Evolutionary conservation across 2,113 vertebrate genomes (phyloP), one percentile per base, ranked within the genome.

Genomic region (Myotis davidii): DNA sequence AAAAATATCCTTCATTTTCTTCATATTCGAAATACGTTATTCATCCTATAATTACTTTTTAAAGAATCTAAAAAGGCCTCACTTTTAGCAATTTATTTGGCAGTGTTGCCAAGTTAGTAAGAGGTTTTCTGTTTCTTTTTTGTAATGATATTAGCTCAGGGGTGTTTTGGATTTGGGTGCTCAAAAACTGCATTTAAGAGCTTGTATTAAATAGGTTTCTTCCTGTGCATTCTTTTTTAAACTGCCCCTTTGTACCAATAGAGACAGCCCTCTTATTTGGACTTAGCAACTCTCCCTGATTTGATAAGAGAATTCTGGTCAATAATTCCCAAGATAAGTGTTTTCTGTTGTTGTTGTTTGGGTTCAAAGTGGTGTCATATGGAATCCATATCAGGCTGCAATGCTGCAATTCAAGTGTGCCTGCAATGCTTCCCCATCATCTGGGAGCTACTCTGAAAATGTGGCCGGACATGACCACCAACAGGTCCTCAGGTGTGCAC

Each of bases 21-120:
- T 89, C 27, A 56, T 67, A 87, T 84, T 87, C 95, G 34, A 92
- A 93, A 94, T 89, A 67, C 39, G 88, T 85, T 88, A 37, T 73
- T 85, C 50, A 88, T 86, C n/a, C 25, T 79, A 2, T 77, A 54
- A 42, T 85, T 95, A 21, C 72, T 91, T 70, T 86, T 83, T 70
- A 94, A 81, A 81, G 52, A 74, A 81, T 69, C 16, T 42, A 39
- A 94, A 93, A 82, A 81, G 74, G 11, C 29, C 23, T 29, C 7
- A 32, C 8, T 32, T 65, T 79, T 39, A 78, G 52, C 56, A 76
- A 83, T 72, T 94, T 87, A 82, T 50, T 76, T 86, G 27, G 92
- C 32, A 74, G 13, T 48, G 29, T 72, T 69, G 39, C 27, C 29
- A 94, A 79, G 61, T 87, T 56, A 83, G 3, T 32, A 42, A 69